These are phyloP conservation scores for Dendrocincla fuliginosa DNA, from an alignment of 2,797 vertebrate species.

Conservation along the genomic window DNA sequence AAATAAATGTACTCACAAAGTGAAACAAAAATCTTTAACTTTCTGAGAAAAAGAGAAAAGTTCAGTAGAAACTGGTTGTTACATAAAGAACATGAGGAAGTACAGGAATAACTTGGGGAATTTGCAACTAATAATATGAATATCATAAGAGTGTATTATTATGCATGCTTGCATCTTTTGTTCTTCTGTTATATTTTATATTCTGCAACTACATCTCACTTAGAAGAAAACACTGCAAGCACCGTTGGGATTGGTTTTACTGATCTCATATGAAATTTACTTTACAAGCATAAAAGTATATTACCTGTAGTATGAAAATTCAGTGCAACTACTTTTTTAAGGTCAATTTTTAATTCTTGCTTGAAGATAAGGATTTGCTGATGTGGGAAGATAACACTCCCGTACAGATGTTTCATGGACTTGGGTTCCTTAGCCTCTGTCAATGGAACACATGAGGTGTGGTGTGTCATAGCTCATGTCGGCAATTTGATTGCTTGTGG, in stretches of 20 bases:
- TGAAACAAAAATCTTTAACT: background rate
- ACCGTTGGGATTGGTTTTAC: background rate
- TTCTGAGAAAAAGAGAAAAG: background rate
- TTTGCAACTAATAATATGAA: background rate
- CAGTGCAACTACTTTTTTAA: background rate
- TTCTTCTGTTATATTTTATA: background rate
- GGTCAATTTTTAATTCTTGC: background rate
- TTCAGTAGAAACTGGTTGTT: background rate
- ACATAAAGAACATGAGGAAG: background rate
- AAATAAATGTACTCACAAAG: background rate
- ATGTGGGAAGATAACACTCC: background rate
- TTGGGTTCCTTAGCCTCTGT: background rate
- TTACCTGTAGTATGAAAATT: background rate
- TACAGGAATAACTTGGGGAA: background rate
- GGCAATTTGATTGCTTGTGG: conserved; percentile 61
- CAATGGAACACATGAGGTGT: background rate
- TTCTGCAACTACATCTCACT: background rate
- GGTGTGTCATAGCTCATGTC: conserved; percentile 2
- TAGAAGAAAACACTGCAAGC: background rate
- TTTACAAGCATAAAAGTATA: conserved; percentile 14
- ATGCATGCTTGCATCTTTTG: background rate
- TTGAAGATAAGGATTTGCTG: background rate
- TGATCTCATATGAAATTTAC: background rate
- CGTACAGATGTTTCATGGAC: background rate
- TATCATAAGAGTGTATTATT: background rate